phyloP scores from a whole-genome alignment of 2,113 vertebrate genomes.

The Fulmarus glacialis region DNA sequence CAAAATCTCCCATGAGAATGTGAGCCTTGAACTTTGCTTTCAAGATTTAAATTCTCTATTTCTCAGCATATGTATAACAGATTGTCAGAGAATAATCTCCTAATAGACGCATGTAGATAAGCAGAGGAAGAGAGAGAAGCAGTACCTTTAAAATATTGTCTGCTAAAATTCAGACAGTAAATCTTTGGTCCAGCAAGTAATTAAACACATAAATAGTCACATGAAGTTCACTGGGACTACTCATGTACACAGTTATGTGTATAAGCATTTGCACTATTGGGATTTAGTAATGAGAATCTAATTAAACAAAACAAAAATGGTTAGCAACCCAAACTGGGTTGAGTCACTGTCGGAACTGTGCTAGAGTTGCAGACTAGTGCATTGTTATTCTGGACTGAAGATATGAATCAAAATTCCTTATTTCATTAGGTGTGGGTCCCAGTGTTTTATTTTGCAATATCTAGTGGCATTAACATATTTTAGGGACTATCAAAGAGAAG shows the following conservation, averaged over 20 bases:
- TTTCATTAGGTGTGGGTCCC: constrained; percentile 7
- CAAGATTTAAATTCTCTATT: constrained; percentile 1
- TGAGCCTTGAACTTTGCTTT: constrained; percentile 10
- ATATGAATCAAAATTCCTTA: constrained; percentile 2
- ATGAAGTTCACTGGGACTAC: background rate
- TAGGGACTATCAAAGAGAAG: constrained; percentile 62
- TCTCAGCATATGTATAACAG: background rate
- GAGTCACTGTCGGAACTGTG: background rate
- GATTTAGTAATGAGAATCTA: constrained; percentile 3
- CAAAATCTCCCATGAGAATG: background rate
- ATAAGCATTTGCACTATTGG: background rate
- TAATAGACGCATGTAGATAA: constrained; percentile 13
- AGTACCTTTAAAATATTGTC: background rate
- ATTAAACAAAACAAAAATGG: constrained; percentile 26
- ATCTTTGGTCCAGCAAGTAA: constrained; percentile 33
- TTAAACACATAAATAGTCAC: constrained; percentile 51
- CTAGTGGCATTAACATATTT: constrained; percentile 66
- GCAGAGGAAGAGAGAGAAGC: background rate
- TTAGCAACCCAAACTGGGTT: background rate
- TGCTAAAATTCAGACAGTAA: background rate
- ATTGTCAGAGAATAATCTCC: constrained; percentile 25
- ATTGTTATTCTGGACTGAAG: background rate
- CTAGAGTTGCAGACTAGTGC: background rate
- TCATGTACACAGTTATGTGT: background rate
- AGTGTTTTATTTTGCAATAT: constrained; percentile 45